A percentile compares a stretch with the other conserved stretches of the same genome.
phyloP scores from a whole-genome alignment of 2,113 vertebrate species.

The Macroglossus sobrinus region DNA sequence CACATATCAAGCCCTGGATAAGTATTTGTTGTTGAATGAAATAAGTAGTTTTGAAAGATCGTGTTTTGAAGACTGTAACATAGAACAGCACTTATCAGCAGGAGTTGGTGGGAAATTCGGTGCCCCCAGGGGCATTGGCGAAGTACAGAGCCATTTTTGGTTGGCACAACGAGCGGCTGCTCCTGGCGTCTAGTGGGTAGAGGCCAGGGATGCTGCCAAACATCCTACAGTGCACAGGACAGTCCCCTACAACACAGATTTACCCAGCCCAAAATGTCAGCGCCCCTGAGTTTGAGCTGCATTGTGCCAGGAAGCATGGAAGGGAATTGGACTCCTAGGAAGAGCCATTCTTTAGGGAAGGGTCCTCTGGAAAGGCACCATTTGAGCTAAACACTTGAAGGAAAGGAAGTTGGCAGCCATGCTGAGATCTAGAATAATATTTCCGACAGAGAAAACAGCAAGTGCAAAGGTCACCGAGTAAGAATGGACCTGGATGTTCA shows the following conservation, averaged over 20 bases:
- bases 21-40: not conserved
- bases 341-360: not conserved
- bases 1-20: not conserved
- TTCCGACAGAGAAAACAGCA: not conserved
- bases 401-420: not conserved
- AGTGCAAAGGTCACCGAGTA: rapidly evolving
- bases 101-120: not conserved
- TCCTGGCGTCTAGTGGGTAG: not conserved
- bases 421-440: not conserved
- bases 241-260: not conserved
- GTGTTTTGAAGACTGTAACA: not conserved
- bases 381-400: not conserved
- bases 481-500: not conserved
- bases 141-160: not conserved
- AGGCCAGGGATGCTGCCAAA: not conserved
- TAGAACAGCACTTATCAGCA: not conserved
- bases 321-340: not conserved
- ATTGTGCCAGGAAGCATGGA: not conserved
- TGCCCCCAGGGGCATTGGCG: too few species aligned
- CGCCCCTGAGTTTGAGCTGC: not conserved
- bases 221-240: not conserved
- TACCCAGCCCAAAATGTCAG: not conserved
- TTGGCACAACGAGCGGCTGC: not conserved
- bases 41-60: not conserved
- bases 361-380: not conserved